These are phyloP conservation scores for Boloria selene DNA, from an alignment of 2,888 invertebrate genomes.

Conservation along the genomic window DNA sequence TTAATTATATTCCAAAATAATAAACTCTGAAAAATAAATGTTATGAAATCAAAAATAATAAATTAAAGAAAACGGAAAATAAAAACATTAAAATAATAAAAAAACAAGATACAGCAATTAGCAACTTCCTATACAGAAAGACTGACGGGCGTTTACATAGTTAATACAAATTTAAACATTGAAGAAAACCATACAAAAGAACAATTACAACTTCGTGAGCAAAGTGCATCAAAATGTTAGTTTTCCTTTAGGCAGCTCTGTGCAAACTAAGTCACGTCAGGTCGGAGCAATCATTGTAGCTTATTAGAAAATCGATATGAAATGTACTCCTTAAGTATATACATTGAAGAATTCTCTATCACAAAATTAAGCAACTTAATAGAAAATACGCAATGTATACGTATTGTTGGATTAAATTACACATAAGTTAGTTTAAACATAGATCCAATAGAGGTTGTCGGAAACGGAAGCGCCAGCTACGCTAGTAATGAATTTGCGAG, in stretches of 20 bases:
- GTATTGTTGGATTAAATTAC: background rate
- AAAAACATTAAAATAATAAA: background rate
- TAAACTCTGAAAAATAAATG: no score
- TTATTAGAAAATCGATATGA: background rate
- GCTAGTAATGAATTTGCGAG: conserved; percentile 78
- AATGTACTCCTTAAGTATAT: conserved; percentile 2
- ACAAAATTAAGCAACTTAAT: background rate
- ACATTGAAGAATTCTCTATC: conserved; percentile 31
- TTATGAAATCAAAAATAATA: background rate
- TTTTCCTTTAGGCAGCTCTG: conserved; percentile 66
- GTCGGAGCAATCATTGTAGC: conserved; percentile 57
- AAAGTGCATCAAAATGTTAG: conserved; percentile 70
- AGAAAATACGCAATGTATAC: conserved; percentile 47
- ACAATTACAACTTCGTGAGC: conserved; percentile 44
- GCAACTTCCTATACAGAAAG: conserved; percentile 6
- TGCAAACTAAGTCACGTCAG: conserved; percentile 76
- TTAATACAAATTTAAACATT: conserved; percentile 35
- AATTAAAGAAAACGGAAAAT: background rate
- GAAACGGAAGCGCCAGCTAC: conserved; percentile 77
- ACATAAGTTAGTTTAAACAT: conserved; percentile 31
- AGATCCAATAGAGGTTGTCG: conserved; percentile 48
- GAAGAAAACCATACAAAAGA: conserved; percentile 42
- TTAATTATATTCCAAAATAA: no score
- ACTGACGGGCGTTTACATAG: conserved; percentile 29
- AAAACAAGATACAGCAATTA: background rate